A percentile compares a stretch with the other conserved stretches of the same genome.
Evolutionary conservation across 2,113 vertebrate genomes (phyloP).

Genomic region (Psittacula cyanocephala): DNA sequence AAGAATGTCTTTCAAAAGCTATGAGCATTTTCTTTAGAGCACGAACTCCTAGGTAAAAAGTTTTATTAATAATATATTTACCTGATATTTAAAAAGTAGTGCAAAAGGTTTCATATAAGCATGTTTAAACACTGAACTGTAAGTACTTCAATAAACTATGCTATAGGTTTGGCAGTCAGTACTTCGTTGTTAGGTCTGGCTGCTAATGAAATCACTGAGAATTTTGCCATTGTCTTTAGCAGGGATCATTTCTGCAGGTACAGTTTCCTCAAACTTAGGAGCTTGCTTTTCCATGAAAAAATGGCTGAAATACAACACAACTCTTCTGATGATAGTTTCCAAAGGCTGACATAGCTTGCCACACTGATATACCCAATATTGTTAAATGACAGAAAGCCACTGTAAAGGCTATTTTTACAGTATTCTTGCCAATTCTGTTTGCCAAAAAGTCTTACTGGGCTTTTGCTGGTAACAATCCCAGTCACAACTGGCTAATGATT

Average conservation of each 20-base stretch:
- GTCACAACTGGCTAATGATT: background rate
- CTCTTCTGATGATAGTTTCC: background rate
- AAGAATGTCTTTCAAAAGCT: constrained; percentile 1
- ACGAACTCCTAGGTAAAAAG: background rate
- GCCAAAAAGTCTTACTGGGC: background rate
- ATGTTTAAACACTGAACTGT: constrained; percentile 1
- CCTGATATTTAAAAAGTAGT: constrained; percentile 26
- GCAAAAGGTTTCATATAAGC: background rate
- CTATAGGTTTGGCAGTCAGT: background rate
- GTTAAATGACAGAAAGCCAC: background rate
- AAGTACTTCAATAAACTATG: background rate
- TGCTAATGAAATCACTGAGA: background rate
- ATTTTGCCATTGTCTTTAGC: background rate
- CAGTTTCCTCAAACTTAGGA: background rate
- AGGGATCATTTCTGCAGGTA: background rate
- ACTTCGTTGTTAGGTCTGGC: background rate
- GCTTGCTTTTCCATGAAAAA: background rate
- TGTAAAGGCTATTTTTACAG: background rate
- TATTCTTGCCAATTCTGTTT: background rate
- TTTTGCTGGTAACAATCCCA: background rate
- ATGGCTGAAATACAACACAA: background rate
- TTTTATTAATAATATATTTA: background rate
- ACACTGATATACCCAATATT: no score
- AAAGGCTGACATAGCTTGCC: background rate
- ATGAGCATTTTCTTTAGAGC: background rate